Percentiles rank a stretch among this genome's conserved stretches.
Conservation (phyloP, 2,888 invertebrate genomes). For the Mantis religiosa region DNA sequence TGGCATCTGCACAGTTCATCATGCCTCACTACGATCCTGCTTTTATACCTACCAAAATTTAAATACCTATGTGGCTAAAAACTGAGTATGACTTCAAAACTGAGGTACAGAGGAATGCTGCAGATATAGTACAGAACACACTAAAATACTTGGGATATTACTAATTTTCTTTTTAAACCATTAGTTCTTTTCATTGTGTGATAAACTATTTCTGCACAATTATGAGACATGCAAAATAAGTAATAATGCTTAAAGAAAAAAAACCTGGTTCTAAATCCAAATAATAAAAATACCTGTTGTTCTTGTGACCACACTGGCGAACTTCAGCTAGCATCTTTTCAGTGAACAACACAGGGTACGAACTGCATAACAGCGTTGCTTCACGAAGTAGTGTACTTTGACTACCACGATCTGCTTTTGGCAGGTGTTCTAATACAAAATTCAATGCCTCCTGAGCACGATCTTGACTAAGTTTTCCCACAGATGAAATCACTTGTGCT, state of each 20-base stretch:
- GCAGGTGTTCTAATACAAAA: constrained; percentile 73
- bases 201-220: neutral
- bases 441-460: constrained; percentile 76
- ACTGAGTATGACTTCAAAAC: no score
- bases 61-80: no score
- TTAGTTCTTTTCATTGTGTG: neutral
- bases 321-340: constrained; percentile 74
- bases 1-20: no score
- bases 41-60: no score
- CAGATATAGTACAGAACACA: no score
- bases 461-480: constrained; percentile 71
- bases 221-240: neutral
- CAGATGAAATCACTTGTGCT: constrained; percentile 65
- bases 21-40: no score
- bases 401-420: constrained; percentile 64
- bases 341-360: constrained; percentile 74
- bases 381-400: constrained; percentile 74
- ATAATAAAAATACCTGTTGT: constrained; percentile 19
- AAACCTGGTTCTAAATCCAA: neutral
- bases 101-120: no score
- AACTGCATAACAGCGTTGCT: constrained; percentile 74
- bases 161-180: neutral
- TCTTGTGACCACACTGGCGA: constrained; percentile 50
- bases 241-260: neutral
- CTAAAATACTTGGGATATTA: no score